These are phyloP conservation scores for Ceyx margarethae DNA, from an alignment of 2,113 vertebrate species.

Conservation along the genomic window DNA sequence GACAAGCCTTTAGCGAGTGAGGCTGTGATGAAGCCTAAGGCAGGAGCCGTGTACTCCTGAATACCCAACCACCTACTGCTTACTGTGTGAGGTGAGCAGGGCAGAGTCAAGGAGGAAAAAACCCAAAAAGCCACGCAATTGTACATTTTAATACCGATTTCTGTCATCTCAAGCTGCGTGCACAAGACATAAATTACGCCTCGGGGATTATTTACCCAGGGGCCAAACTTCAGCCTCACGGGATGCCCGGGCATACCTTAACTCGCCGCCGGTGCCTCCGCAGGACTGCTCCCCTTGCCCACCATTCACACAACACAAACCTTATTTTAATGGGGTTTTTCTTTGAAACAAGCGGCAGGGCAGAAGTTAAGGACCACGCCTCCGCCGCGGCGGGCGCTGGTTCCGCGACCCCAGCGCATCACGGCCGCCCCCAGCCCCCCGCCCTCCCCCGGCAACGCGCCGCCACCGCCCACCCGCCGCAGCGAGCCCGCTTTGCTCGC, in stretches of 20 bases:
- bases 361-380: not conserved
- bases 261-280: not conserved
- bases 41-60: not conserved
- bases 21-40: not conserved
- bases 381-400: not conserved
- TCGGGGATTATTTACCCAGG: not conserved
- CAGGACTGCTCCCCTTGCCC: not conserved
- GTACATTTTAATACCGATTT: not conserved
- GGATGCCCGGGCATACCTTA: not conserved
- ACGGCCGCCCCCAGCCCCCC: not conserved
- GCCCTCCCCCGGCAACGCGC: not conserved
- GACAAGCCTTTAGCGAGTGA: not conserved
- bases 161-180: not conserved
- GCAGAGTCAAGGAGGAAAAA: rapidly evolving
- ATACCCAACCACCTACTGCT: not conserved
- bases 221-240: not conserved
- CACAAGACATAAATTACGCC: not conserved
- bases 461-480: not conserved
- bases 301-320: too few relatives aligned
- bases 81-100: rapidly evolving
- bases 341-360: not conserved
- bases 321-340: too few relatives aligned
- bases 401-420: not conserved
- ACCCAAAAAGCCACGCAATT: not conserved
- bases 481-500: not conserved